Conservation (phyloP, 2,113 vertebrate genomes). For the Mirza zaza region DNA sequence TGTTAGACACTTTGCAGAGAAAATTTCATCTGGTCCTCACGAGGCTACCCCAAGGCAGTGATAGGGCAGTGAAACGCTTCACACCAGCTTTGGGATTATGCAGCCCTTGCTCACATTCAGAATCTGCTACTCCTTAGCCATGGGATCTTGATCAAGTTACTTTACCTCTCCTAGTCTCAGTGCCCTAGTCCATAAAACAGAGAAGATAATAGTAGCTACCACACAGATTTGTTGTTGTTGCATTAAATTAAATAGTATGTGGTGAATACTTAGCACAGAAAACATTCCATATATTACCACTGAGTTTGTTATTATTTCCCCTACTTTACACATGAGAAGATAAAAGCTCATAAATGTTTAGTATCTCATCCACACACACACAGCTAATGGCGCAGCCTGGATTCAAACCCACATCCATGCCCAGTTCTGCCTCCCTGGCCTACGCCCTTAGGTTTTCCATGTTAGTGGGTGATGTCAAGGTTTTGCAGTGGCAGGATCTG, state of each 20-base stretch:
- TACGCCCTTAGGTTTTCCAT: background rate
- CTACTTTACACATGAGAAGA: background rate
- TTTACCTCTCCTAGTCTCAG: background rate
- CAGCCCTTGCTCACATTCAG: background rate
- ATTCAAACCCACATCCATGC: background rate
- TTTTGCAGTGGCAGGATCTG: background rate
- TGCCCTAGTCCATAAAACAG: background rate
- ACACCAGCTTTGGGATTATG: background rate
- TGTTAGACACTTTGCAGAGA: background rate
- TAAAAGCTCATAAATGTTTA: background rate
- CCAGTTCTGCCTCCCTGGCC: too few species aligned
- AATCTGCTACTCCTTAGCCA: too few species aligned
- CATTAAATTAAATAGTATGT: background rate
- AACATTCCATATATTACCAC: background rate
- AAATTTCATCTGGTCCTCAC: background rate
- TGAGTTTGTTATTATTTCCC: background rate
- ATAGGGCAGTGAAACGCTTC: background rate
- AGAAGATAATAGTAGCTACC: background rate
- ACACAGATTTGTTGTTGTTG: background rate
- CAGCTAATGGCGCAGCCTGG: background rate
- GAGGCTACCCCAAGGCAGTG: background rate
- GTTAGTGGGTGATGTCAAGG: rapidly evolving
- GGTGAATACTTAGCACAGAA: background rate
- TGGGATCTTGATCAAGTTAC: background rate
- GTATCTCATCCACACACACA: background rate